Evolutionary conservation across 2,797 vertebrate genomes (phyloP).

Genomic region (Pygocentrus nattereri): DNA sequence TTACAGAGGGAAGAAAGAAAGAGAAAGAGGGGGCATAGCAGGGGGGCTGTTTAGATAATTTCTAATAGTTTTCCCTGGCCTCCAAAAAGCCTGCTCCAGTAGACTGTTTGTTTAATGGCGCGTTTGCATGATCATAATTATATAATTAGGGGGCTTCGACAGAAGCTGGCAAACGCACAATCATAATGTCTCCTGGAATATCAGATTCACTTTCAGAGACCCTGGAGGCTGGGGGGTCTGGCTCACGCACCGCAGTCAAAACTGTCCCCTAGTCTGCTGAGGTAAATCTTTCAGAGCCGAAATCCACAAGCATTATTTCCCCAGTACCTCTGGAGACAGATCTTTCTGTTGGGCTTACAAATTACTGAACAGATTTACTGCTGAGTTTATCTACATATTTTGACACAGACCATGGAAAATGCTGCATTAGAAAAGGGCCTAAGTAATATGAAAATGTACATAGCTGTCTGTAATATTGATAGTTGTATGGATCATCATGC

Average conservation of each 20-base stretch:
- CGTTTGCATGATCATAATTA: conserved; percentile 62
- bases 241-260: conserved; percentile 45
- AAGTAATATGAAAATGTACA: conserved; percentile 35
- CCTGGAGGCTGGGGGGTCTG: conserved; percentile 58
- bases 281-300: conserved; percentile 56
- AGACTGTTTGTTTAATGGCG: conserved; percentile 64
- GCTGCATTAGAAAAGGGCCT: conserved; percentile 22
- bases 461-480: conserved; percentile 16
- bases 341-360: conserved; percentile 51
- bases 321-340: conserved; percentile 43
- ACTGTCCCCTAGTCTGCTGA: conserved; percentile 48
- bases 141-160: conserved; percentile 59
- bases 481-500: conserved; percentile 12
- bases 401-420: conserved; percentile 43
- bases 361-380: conserved; percentile 49
- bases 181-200: conserved; percentile 59
- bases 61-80: conserved; percentile 64
- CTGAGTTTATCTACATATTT: conserved; percentile 48
- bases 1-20: conserved; percentile 30
- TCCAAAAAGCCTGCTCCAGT: conserved; percentile 47
- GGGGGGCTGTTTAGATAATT: conserved; percentile 72
- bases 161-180: conserved; percentile 59
- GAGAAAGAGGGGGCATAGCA: conserved; percentile 56
- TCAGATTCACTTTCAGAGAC: conserved; percentile 52
- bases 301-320: conserved; percentile 56